Evolutionary conservation across 1,140 invertebrate genomes (phyloP).

Genomic region (Alviniconcha marisindica): DNA sequence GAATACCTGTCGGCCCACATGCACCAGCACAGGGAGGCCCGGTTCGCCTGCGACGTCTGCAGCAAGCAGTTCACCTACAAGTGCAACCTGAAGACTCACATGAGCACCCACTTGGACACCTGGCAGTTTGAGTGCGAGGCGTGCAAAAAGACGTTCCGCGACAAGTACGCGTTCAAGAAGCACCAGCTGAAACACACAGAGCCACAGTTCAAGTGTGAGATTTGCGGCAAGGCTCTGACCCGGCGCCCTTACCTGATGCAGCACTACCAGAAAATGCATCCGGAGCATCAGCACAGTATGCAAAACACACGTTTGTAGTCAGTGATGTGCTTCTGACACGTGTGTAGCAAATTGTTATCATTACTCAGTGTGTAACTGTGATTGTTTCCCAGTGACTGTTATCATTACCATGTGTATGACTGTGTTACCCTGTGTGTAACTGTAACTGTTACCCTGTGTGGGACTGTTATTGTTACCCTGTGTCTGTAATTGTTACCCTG

Average conservation of each 20-base stretch:
- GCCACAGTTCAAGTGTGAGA: constrained; percentile 10
- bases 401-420: no score
- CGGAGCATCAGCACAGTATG: neutral
- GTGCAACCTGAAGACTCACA: constrained; percentile 15
- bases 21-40: constrained; percentile 10
- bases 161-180: neutral
- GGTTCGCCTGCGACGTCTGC: constrained; percentile 1
- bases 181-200: neutral
- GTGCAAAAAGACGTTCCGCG: neutral
- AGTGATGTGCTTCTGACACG: no score
- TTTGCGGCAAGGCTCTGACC: neutral
- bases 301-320: no score
- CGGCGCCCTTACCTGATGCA: neutral
- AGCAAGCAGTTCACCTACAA: neutral
- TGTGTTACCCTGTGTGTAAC: no score
- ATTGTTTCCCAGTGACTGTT: no score
- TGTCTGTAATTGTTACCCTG: no score
- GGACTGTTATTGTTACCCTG: no score
- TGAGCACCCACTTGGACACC: neutral
- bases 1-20: neutral
- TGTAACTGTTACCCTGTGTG: no score
- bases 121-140: constrained; percentile 2
- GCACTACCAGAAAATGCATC: constrained; percentile 9
- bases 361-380: no score
- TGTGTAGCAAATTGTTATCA: no score